Evolutionary conservation across 1,140 invertebrate genomes (phyloP), one percentile per base, ranked within the genome.

Genomic region (Aleiodes sp.): DNA sequence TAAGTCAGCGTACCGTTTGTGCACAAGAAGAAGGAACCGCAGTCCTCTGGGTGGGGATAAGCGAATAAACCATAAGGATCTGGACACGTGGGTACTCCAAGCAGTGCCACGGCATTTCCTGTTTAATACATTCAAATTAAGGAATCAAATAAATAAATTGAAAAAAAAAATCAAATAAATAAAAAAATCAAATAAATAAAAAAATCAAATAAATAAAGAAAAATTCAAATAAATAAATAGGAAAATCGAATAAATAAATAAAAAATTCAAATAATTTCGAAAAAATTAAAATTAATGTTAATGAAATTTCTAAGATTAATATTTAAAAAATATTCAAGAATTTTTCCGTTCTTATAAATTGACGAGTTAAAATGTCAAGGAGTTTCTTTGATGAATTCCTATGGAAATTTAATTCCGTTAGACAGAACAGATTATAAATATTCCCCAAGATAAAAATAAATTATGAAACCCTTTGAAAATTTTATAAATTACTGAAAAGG

Each of bases 1-100:
- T 95, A 88, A 2, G 93, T 96, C 74, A 97, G 82, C 2, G 95
- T 96, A 26, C 96, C 96, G 80, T 97, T 97, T 7, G 91, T 93
- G 82, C 96, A 97, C 12, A 96, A 89, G 87, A 94, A 97, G 87
- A 96, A 98, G 67, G 94, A 88, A 78, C 94, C 91, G 76, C 95
- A 97, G 46, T 91, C 89, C 73, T 94, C 92, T 0, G 94, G 94
- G 77, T 97, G 94, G 1, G 92, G 89, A 78, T 96, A 96, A 0
- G 93, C 90, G 82, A 95, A 92, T 1, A 91, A 88, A 0, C 93
- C 93, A 65, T 90, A 87, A 14, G 84, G 86, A 68, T 94, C 91
- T 0, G 92, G 92, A 75, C 93, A 94, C 10, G 82, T 79, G 4
- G 89, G 87, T 16, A 59, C 75, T n/a, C 72, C 75, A 41, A 70